Conservation (phyloP, 2,888 invertebrate genomes). For the Microctonus brassicae region DNA sequence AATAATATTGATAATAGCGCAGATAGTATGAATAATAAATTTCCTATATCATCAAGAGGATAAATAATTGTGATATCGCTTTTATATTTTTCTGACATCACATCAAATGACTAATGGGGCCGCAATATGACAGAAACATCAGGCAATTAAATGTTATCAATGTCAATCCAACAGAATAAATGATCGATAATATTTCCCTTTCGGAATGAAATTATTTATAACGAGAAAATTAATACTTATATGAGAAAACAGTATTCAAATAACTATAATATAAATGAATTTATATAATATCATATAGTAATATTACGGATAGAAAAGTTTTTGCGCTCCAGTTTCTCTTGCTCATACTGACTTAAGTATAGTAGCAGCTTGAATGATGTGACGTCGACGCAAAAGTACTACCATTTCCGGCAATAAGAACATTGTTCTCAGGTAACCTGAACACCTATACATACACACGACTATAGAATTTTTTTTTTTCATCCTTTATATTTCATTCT, state of each 20-base stretch:
- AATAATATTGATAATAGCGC: no score
- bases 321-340: conserved; percentile 33
- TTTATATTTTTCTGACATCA: no score
- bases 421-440: not conserved
- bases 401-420: conserved; percentile 13
- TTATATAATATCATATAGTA: not conserved
- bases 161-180: not conserved
- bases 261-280: no score
- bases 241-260: not conserved
- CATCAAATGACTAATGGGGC: no score
- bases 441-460: not conserved
- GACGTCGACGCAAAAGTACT: conserved; percentile 8
- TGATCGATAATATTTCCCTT: not conserved
- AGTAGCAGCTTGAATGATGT: not conserved
- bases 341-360: not conserved
- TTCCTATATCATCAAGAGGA: no score
- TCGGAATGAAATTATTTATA: not conserved
- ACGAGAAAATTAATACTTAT: not conserved
- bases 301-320: conserved; percentile 20
- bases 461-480: not conserved
- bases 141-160: not conserved
- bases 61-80: no score
- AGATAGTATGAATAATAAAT: no score
- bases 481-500: not conserved
- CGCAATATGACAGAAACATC: no score